A percentile compares a stretch with the other conserved stretches of the same genome.
Evolutionary conservation across 2,797 vertebrate species (phyloP).

Genomic region (Helostoma temminkii): DNA sequence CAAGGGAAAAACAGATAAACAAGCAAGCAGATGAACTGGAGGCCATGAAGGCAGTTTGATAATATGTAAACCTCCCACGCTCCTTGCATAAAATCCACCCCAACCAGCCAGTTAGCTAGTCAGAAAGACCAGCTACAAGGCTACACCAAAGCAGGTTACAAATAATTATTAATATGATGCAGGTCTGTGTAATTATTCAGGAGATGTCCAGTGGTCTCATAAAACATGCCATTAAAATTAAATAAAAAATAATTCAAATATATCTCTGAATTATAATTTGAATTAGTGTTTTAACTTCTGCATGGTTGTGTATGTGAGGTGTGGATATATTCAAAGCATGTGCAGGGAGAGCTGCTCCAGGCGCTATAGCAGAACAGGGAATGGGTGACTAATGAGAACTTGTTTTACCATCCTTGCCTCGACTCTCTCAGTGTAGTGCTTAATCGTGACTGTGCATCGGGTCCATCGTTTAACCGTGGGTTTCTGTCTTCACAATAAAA

Average conservation of each 20-base stretch:
- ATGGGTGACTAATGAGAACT: conserved; percentile 79
- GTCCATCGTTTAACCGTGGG: conserved; percentile 51
- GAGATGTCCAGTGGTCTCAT: conserved; percentile 50
- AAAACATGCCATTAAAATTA: conserved; percentile 53
- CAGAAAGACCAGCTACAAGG: conserved; percentile 47
- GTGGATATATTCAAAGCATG: conserved; percentile 68
- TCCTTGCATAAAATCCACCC: conserved; percentile 62
- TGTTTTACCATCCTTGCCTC: conserved; percentile 68
- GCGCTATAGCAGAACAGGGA: conserved; percentile 61
- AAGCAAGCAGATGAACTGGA: conserved; percentile 70
- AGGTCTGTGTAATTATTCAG: conserved; percentile 48
- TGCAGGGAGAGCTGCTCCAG: conserved; percentile 50
- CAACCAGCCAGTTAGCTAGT: conserved; percentile 57
- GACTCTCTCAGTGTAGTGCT: conserved; percentile 58
- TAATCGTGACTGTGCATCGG: conserved; percentile 68
- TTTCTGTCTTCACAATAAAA: conserved; percentile 42
- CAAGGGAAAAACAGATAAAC: conserved; percentile 79
- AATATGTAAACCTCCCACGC: conserved; percentile 79
- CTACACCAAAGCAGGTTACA: conserved; percentile 48
- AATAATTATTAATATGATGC: conserved; percentile 52
- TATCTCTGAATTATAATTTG: conserved; percentile 37
- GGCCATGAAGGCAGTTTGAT: conserved; percentile 69
- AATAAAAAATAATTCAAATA: conserved; percentile 48
- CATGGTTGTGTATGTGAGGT: conserved; percentile 29
- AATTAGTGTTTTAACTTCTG: conserved; percentile 37